Evolutionary conservation across 2,113 vertebrate species (phyloP), one percentile per base, ranked within the genome.

Genomic region (Pachycephala philippinensis): DNA sequence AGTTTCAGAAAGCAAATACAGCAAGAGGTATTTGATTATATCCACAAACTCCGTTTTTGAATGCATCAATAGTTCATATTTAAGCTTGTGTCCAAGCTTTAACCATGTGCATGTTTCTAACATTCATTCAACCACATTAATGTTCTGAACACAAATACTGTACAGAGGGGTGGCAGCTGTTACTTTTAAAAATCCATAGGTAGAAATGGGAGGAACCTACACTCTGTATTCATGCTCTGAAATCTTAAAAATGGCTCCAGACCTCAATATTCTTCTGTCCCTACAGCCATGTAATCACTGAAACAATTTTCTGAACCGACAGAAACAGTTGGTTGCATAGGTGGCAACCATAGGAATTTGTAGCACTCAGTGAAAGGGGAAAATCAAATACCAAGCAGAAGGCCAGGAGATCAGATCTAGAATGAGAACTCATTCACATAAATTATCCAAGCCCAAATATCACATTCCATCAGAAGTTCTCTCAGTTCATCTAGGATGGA

Each of bases 361-460:
- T 6, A 54, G 56, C 35, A 33, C 20, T 31, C 44, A 28, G 50
- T 40, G 70, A 88, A 93, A 77, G 27, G 17, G 42, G 24, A 85
- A 95, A 88, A 77, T 11, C 27, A 77, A 96, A 77, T 6, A 50
- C 9, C 22, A 31, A 39, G 33, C 57, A 80, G 82, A 70, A 81
- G 22, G n/a, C 47, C 59, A n/a, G 23, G 42, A 81, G 39, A 61
- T 70, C 27, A 66, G 54, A 88, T 66, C 75, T 47, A 39, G 37
- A 80, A 64, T 37, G 59, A 74, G 30, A 89, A 49, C 37, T 57
- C 18, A 2, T 13, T 56, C 70, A 53, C 53, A 39, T 53, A 9
- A 83, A 83, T 85, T 61, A 96, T 79, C 57, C 70, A 95, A 85
- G 31, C 21, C 22, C 57, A 87, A 91, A 60, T 91, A 92, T 71